Evolutionary conservation across 2,888 invertebrate genomes (phyloP).

Genomic region (Chirona hameri): DNA sequence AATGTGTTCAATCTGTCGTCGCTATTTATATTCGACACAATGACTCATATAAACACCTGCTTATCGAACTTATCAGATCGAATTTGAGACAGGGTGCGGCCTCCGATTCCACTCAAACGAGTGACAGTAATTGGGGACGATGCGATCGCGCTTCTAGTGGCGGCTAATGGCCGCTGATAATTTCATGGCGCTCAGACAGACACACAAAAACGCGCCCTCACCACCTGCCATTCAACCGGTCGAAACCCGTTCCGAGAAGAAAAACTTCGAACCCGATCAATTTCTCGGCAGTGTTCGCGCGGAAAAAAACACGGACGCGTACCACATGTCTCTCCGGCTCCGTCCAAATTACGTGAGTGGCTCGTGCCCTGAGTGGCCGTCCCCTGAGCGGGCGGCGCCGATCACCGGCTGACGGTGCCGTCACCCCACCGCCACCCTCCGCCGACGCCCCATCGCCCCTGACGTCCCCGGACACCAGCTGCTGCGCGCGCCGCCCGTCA

Average conservation of each 20-base stretch:
- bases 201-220: background rate
- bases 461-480: no score
- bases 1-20: no score
- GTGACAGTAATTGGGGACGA: background rate
- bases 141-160: background rate
- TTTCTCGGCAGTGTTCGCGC: background rate
- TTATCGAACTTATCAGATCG: no score
- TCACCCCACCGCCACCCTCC: background rate
- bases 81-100: background rate
- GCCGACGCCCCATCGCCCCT: no score
- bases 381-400: background rate
- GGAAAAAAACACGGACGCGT: background rate
- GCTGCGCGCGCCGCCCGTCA: no score
- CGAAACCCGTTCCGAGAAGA: background rate
- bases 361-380: background rate
- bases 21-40: no score
- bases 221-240: background rate
- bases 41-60: no score
- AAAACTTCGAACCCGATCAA: slow-evolving; percentile 3
- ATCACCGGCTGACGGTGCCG: background rate
- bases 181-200: background rate
- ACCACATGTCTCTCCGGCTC: background rate
- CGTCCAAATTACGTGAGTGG: background rate
- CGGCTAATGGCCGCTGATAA: background rate
- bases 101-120: background rate